Evolutionary conservation across 2,113 vertebrate genomes (phyloP), one percentile per base, ranked within the genome.

Genomic region (Raja brachyura): DNA sequence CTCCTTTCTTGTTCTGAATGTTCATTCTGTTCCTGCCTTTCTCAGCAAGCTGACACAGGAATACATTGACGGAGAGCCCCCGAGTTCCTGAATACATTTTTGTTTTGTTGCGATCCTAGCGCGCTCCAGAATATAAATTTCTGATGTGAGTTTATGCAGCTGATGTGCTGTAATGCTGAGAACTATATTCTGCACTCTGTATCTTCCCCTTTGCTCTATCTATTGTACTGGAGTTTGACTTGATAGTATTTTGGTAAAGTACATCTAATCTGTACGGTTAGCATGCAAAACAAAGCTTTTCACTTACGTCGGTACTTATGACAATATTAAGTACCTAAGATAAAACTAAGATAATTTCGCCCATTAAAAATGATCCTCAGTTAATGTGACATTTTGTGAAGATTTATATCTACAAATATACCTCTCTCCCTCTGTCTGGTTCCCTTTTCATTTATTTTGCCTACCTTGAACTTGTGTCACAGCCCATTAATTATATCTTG

Each of bases 21-120:
- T 56, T 63, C 83, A 63, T 28, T 88, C 59, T 66, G 83, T 56
- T 31, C 63, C 31, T 14, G 39, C 83, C 83, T 88, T 88, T 88
- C 83, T 88, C 81, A 86, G 59, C n/a, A 88, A 88, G 59, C 83
- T 88, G 83, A 88, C 83, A 88, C 83, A 88, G 83, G 59, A 63
- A 31, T 63, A 88, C 59, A 88, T 63, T 88, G 59, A 88, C 83
- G 5, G 56, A 85, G 83, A n/a, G 59, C 83, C 63, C 59, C 83
- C 56, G 63, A 88, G 59, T 88, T 88, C 63, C 83, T 88, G 59
- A 88, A 63, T 88, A 63, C 83, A 61, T 88, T 31, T 86, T 85
- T 66, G 63, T 66, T 73, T 31, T 86, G 81, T 88, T 88, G 56
- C n/a, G 25, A 63, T 88, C 63, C 59, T 88, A 63, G 83, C 61